Evolutionary conservation across 23 tunicate genomes (phyloP), one percentile per base, ranked within the genome.

Genomic region (Oikopleura dioica): DNA sequence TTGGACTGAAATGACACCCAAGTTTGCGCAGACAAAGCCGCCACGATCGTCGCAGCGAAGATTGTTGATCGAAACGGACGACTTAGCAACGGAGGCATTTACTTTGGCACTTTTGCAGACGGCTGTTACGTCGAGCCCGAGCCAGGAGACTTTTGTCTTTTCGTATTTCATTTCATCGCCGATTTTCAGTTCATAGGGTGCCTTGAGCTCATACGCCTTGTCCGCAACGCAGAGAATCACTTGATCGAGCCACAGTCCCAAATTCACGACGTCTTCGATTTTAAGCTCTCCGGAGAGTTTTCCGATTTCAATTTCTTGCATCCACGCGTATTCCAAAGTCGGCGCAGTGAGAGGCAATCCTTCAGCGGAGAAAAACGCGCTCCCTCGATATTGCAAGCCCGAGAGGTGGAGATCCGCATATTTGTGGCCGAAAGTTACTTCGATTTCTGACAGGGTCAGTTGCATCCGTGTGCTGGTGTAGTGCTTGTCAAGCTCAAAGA

Each of bases 351-450:
- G 29, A 0, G 96, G 83, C 36, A 89, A 59, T 0, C 96, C 96
- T 30, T 82, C 83, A 36, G 83, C 85, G 77, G 89, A 84, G 67
- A 89, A 89, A 81, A 89, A 79, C n/a, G 96, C 96, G 59, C 84
- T 88, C 9, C 96, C 96, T 0, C 96, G 86, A 0, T 83, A 76
- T 37, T 88, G 95, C 68, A 88, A 79, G 69, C 81, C 85, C 24
- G 55, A 44, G 21, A 44, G 21, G 21, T 44, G 9, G 9, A 44
- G 21, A 9, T 21, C 55, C 9, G 55, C 9, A 1, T 28, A 21
- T 29, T 50, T 77, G 68, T 88, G 87, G n/a, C 38, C 35, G 35
- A 81, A 51, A 12, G 31, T 38, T 36, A 88, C 83, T 0, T 82
- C 83, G 21, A 88, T 79, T 36, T 75, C 79, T 36, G 83, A 86